Evolutionary conservation across 1,140 invertebrate species (phyloP).

Genomic region (Apis mellifera): DNA sequence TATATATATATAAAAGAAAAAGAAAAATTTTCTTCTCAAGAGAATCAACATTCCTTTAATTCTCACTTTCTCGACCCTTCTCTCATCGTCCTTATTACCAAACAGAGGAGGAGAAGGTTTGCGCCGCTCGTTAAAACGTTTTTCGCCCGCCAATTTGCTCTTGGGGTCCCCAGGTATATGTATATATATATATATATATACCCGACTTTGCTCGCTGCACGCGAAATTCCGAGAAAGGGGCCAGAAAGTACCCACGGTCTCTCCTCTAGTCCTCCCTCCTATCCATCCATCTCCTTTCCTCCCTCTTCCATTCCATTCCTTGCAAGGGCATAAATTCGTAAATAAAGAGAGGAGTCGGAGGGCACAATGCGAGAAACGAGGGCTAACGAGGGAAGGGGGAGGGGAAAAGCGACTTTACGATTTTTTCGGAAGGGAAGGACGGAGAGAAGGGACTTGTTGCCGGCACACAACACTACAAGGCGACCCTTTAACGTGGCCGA

Average conservation of each 20-base stretch:
- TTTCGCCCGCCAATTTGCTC: constrained; percentile 71
- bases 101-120: constrained; percentile 48
- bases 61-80: not conserved
- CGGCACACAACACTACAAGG: not conserved
- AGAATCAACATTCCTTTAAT: no score
- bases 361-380: constrained; percentile 55
- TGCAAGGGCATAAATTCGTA: constrained; percentile 67
- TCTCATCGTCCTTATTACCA: constrained; percentile 39
- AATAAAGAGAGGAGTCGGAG: constrained; percentile 21
- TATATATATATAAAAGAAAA: no score
- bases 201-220: constrained; percentile 50
- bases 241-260: constrained; percentile 54
- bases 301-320: constrained; percentile 17
- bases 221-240: constrained; percentile 70
- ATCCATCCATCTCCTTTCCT: constrained; percentile 29
- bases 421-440: constrained; percentile 48
- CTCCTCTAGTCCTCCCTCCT: not conserved
- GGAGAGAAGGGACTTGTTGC: not conserved
- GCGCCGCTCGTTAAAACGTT: constrained; percentile 69
- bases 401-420: constrained; percentile 61
- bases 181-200: not conserved
- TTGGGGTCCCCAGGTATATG: constrained; percentile 45
- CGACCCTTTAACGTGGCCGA: constrained; percentile 27
- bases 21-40: no score
- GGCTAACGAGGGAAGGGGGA: constrained; percentile 60